Percentiles rank a stretch among this genome's conserved stretches.
These are phyloP conservation scores for Phaethon lepturus DNA, from an alignment of 2,113 vertebrate genomes.

Conservation along the genomic window DNA sequence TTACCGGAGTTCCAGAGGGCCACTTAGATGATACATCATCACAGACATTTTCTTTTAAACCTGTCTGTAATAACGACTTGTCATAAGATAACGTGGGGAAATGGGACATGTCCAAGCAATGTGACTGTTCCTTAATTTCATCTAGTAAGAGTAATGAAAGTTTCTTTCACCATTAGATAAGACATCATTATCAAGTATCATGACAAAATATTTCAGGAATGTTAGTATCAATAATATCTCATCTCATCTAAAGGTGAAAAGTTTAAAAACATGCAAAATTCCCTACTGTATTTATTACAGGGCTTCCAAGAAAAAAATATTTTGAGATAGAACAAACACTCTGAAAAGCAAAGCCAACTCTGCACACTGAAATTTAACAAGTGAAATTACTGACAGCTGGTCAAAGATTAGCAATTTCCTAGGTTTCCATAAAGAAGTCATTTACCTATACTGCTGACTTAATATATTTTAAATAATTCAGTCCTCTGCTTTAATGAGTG, in stretches of 20 bases:
- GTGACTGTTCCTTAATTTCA: background rate
- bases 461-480: background rate
- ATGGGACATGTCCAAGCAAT: background rate
- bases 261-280: background rate
- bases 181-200: background rate
- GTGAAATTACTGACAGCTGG: background rate
- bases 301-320: background rate
- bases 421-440: background rate
- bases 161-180: background rate
- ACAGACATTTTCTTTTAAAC: background rate
- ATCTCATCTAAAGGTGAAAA: background rate
- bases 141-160: background rate
- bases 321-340: background rate
- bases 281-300: background rate
- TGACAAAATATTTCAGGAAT: background rate
- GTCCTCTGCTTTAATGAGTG: background rate
- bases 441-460: background rate
- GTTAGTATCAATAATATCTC: background rate
- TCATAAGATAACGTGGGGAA: background rate
- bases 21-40: background rate
- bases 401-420: background rate
- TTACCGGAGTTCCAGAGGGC: background rate
- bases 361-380: background rate
- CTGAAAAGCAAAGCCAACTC: background rate
- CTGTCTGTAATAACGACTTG: background rate